Conservation (phyloP, 2,888 invertebrate species). For the Eulithis testata region DNA sequence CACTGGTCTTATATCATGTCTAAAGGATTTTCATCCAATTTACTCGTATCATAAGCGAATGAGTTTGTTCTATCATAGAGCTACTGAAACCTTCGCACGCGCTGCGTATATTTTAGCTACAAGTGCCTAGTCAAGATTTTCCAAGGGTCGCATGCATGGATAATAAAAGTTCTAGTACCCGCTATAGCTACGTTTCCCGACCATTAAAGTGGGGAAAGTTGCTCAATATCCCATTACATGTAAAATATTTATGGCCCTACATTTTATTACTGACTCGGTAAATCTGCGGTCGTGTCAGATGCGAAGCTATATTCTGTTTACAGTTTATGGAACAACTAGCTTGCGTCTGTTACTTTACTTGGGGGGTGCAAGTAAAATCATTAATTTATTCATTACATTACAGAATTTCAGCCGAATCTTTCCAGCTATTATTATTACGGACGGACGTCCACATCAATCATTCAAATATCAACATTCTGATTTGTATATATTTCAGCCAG, state of each 20-base stretch:
- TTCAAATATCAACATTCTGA: no score
- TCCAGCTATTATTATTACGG: no score
- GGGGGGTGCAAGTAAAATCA: background rate
- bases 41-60: no score
- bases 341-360: background rate
- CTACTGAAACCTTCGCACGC: background rate
- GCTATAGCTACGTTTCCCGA: slow-evolving; percentile 22
- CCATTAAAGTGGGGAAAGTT: slow-evolving; percentile 38
- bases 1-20: no score
- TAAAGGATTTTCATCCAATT: no score
- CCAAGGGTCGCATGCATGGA: slow-evolving; percentile 17
- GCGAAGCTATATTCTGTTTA: slow-evolving; percentile 33
- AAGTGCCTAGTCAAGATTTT: slow-evolving; percentile 11
- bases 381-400: background rate
- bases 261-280: slow-evolving; percentile 48
- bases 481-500: background rate
- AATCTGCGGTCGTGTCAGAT: slow-evolving; percentile 44
- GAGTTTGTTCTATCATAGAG: no score
- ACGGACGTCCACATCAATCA: no score
- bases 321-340: slow-evolving; percentile 26
- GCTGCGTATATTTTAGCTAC: background rate
- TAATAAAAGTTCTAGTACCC: slow-evolving; percentile 26
- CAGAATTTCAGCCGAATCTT: no score
- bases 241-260: slow-evolving; percentile 49
- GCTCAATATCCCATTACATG: slow-evolving; percentile 47